Conservation (phyloP, 2,888 invertebrate species). For the Pimpla rufipes region DNA sequence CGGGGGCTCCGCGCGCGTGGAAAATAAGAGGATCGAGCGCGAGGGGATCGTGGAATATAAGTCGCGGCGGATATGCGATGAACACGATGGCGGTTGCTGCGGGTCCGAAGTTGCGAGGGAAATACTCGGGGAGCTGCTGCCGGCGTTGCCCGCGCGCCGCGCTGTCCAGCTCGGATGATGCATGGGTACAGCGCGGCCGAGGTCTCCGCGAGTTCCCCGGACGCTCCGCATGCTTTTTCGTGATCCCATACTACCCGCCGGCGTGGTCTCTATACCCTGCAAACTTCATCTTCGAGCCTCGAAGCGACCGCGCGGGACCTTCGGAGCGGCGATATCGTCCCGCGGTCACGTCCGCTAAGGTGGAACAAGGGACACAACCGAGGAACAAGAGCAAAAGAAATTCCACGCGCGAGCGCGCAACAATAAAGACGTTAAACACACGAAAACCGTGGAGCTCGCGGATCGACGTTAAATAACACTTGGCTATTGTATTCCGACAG, state of each 20-base stretch:
- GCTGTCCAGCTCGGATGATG: conserved; percentile 82
- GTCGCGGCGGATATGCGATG: conserved; percentile 72
- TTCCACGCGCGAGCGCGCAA: background rate
- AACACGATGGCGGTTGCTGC: conserved; percentile 66
- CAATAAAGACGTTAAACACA: conserved; percentile 13
- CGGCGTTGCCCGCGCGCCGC: conserved; percentile 54
- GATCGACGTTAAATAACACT: too few species aligned
- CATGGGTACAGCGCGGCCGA: conserved; percentile 74
- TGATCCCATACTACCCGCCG: too few species aligned
- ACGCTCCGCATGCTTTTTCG: conserved; percentile 56
- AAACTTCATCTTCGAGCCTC: conserved; percentile 65
- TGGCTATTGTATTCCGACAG: too few species aligned
- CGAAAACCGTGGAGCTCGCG: background rate
- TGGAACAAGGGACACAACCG: conserved; percentile 19
- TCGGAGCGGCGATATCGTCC: background rate
- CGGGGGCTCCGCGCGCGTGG: conserved; percentile 45
- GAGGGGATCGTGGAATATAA: conserved; percentile 71
- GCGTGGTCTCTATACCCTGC: conserved; percentile 63
- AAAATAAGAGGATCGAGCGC: conserved; percentile 71
- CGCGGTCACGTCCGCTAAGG: conserved; percentile 8
- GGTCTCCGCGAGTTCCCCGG: conserved; percentile 27
- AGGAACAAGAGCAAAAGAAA: conserved; percentile 7
- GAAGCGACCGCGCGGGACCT: conserved; percentile 21
- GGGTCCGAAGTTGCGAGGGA: conserved; percentile 64
- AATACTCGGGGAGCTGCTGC: conserved; percentile 59